Percentiles rank a stretch among this genome's conserved stretches.
Conservation (phyloP, 2,797 vertebrate species). For the Pangasius mekongensis region DNA sequence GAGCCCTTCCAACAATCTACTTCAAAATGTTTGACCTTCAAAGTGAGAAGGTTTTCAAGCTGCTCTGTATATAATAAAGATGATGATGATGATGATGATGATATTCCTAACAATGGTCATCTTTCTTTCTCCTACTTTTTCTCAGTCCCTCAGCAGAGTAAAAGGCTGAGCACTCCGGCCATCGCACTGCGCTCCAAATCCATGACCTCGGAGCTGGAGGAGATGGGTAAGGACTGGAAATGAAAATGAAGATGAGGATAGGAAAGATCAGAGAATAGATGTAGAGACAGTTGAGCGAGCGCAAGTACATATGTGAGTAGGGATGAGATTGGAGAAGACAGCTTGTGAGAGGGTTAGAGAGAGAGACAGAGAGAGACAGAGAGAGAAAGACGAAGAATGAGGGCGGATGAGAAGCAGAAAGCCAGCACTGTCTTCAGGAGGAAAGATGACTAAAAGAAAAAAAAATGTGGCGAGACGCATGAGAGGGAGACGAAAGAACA, state of each 20-base stretch:
- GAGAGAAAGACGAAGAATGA: not conserved
- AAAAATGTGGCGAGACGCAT: conserved; percentile 4
- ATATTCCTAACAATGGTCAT: not conserved
- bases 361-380: not conserved
- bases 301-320: not conserved
- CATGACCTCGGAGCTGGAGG: conserved; percentile 95
- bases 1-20: conserved; percentile 7
- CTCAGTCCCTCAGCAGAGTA: conserved; percentile 87
- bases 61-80: conserved; percentile 7
- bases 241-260: not conserved
- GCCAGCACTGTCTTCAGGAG: conserved; percentile 23
- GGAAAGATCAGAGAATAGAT: not conserved
- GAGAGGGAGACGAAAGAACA: conserved; percentile 1
- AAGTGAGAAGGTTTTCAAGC: not conserved
- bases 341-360: not conserved
- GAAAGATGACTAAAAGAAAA: conserved; percentile 6
- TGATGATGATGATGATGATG: not conserved
- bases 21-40: conserved; percentile 18
- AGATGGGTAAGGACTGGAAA: conserved; percentile 85
- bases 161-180: conserved; percentile 86
- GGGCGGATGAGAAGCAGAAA: conserved; percentile 13
- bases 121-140: conserved; percentile 7
- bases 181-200: conserved; percentile 93
- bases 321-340: not conserved
- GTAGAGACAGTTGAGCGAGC: not conserved